phyloP scores from a whole-genome alignment of 2,113 vertebrate genomes.

The Ochotona princeps region DNA sequence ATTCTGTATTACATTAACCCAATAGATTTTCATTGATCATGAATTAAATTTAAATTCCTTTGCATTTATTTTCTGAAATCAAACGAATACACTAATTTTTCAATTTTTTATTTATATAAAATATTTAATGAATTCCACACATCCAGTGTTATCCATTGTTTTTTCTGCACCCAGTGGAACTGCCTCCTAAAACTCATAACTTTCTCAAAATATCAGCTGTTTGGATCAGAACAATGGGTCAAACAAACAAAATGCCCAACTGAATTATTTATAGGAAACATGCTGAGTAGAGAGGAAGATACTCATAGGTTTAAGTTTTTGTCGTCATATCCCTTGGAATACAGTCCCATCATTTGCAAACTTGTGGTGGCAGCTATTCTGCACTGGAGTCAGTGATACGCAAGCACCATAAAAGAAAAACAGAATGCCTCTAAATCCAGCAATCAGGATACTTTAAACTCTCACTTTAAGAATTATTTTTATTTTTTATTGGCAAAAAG shows the following conservation, averaged over 20 bases:
- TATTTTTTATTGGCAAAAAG: too few species aligned
- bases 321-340: not conserved
- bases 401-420: not conserved
- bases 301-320: not conserved
- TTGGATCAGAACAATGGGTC: not conserved
- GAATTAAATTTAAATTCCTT: slow-evolving; percentile 46
- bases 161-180: not conserved
- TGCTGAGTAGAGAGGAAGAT: not conserved
- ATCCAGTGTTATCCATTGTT: not conserved
- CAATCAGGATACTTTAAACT: slow-evolving; percentile 4
- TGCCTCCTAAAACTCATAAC: not conserved
- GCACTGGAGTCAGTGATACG: not conserved
- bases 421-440: not conserved
- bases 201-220: not conserved
- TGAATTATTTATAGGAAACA: too few species aligned
- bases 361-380: not conserved
- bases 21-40: not conserved
- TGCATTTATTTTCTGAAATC: not conserved
- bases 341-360: not conserved
- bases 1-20: not conserved
- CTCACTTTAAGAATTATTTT: too few species aligned
- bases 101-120: too few species aligned
- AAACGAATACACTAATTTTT: too few species aligned
- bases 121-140: not conserved
- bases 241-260: too few species aligned